A percentile compares a stretch with the other conserved stretches of the same genome.
These are phyloP conservation scores for Mesoligia furuncula DNA, from an alignment of 2,888 invertebrate species.

Conservation along the genomic window DNA sequence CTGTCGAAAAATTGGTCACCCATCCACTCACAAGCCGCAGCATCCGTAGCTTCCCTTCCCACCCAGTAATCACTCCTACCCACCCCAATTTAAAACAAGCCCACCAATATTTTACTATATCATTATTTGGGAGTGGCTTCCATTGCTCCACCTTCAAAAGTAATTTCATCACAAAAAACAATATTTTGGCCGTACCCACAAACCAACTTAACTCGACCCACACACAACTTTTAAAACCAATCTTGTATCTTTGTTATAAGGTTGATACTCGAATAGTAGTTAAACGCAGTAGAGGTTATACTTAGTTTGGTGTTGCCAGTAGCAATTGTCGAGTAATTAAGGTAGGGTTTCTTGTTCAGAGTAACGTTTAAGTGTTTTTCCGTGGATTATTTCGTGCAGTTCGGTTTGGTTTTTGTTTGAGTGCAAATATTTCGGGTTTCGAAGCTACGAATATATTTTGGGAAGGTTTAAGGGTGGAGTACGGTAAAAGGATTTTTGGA, in stretches of 20 bases:
- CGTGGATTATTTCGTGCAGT: slow-evolving; percentile 62
- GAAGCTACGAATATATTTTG: slow-evolving; percentile 37
- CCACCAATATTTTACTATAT: slow-evolving; percentile 38
- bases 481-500: background rate
- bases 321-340: slow-evolving; percentile 61
- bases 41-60: background rate
- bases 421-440: slow-evolving; percentile 59
- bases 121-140: slow-evolving; percentile 62
- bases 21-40: background rate
- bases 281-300: background rate
- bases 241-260: rapidly evolving
- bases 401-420: slow-evolving; percentile 58
- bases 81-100: slow-evolving; percentile 18
- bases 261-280: slow-evolving; percentile 29
- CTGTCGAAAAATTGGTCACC: background rate
- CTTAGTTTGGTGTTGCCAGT: slow-evolving; percentile 1
- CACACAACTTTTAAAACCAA: background rate
- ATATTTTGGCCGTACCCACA: slow-evolving; percentile 52
- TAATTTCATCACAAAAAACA: slow-evolving; percentile 61
- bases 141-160: slow-evolving; percentile 53
- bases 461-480: background rate
- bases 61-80: background rate
- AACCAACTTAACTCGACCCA: slow-evolving; percentile 21
- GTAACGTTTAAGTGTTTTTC: slow-evolving; percentile 65
- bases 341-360: slow-evolving; percentile 59